phyloP scores from a whole-genome alignment of 2,113 vertebrate genomes.

The Micronycteris hirsuta region DNA sequence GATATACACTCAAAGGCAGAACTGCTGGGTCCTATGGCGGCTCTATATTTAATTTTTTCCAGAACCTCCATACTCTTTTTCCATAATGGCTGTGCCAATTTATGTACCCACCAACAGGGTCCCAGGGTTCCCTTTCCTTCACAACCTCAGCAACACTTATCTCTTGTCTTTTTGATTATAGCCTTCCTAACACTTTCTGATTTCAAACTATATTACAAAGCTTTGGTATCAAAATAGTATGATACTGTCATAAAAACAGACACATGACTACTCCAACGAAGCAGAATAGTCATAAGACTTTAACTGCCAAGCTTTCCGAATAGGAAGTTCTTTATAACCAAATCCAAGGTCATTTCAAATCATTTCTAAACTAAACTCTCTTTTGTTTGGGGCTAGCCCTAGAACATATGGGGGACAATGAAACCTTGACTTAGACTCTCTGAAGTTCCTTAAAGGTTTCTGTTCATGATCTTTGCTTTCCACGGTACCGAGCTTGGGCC shows the following conservation, averaged over 20 bases:
- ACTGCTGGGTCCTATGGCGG: background rate
- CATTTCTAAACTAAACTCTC: background rate
- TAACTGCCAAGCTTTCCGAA: background rate
- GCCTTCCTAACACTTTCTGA: background rate
- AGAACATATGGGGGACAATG: background rate
- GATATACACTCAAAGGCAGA: background rate
- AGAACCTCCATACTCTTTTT: background rate
- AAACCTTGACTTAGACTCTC: background rate
- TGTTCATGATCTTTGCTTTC: background rate
- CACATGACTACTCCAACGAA: background rate
- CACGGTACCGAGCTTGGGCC: background rate
- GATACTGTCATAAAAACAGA: background rate
- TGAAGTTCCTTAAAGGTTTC: background rate
- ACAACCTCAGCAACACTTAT: background rate
- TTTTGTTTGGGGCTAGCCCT: background rate
- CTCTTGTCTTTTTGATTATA: background rate
- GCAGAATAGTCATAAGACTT: background rate
- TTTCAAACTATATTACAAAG: background rate
- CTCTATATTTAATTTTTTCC: background rate
- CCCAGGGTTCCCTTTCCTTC: background rate
- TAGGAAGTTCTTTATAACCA: background rate
- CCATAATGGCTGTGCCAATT: background rate
- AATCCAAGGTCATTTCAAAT: background rate
- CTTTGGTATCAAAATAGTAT: background rate
- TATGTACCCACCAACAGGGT: background rate